phyloP scores from a whole-genome alignment of 2,113 vertebrate genomes.

The Syrrhaptes paradoxus region DNA sequence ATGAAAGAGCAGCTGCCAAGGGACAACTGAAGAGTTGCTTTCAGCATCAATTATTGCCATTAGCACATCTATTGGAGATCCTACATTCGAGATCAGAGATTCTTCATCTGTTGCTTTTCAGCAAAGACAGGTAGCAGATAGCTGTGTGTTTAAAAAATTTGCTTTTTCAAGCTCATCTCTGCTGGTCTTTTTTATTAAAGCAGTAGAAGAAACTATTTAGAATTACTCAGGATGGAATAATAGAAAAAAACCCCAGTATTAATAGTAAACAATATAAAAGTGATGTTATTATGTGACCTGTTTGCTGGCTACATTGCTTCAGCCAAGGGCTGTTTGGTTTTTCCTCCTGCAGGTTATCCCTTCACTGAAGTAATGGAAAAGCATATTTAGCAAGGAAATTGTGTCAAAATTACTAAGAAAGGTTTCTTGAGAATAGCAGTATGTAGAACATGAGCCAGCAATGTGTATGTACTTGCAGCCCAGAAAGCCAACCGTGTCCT shows the following conservation, averaged over 20 bases:
- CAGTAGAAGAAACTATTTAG: not conserved
- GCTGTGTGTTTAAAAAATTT: not conserved
- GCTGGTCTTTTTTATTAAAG: not conserved
- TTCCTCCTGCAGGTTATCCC: not conserved
- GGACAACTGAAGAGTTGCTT: not conserved
- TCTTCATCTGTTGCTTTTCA: not conserved
- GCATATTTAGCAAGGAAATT: not conserved
- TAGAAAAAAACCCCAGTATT: accelerated
- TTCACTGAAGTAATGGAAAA: not conserved
- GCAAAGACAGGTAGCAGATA: not conserved
- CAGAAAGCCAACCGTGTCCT: too few species aligned
- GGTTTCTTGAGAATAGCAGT: not conserved
- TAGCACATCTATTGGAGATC: not conserved
- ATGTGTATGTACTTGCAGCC: too few species aligned
- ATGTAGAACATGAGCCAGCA: not conserved
- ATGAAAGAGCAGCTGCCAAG: not conserved
- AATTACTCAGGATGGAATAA: not conserved
- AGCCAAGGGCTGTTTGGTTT: not conserved
- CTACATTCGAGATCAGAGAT: accelerated
- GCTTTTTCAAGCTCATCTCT: not conserved
- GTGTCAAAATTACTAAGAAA: not conserved
- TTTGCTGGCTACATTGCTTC: not conserved
- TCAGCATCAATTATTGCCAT: not conserved
- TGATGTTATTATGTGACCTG: not conserved
- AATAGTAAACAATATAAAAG: not conserved